A percentile compares a stretch with the other conserved stretches of the same genome.
phyloP scores from a whole-genome alignment of 2,113 vertebrate genomes.

The human region DNA sequence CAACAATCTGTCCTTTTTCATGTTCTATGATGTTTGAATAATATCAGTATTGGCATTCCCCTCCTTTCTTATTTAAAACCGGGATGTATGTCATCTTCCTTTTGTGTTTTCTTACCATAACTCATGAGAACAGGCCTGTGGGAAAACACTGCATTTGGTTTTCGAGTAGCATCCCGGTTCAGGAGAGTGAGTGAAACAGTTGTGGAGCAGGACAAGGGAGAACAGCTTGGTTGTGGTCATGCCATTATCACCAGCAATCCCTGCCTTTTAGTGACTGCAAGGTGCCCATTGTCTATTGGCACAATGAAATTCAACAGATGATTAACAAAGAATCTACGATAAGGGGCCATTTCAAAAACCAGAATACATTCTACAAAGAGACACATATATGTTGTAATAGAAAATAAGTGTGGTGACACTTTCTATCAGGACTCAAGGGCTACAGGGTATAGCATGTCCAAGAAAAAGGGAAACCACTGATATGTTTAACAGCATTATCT shows the following conservation, averaged over 20 bases:
- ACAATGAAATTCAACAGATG: constrained; percentile 19
- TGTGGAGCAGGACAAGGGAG: not conserved
- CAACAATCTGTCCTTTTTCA: not conserved
- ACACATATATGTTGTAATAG: not conserved
- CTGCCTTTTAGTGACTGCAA: constrained; percentile 4
- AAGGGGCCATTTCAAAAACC: not conserved
- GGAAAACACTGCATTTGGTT: constrained; percentile 1
- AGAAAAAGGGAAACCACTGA: not conserved
- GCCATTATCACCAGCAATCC: not conserved
- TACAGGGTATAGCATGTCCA: not conserved
- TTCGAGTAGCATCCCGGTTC: not conserved
- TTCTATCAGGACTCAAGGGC: not conserved
- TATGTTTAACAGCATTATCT: not conserved
- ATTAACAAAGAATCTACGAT: not conserved
- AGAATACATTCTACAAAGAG: not conserved
- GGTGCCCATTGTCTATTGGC: not conserved
- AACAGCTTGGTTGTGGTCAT: constrained; percentile 18
- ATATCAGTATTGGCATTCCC: not conserved
- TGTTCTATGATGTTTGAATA: constrained; percentile 5
- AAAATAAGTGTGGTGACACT: not conserved
- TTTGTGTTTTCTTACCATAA: not conserved
- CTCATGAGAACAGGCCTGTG: not conserved
- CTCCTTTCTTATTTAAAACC: not conserved
- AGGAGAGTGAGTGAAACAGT: not conserved
- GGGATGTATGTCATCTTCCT: not conserved